phyloP scores from a whole-genome alignment of 2,113 vertebrate genomes.

The Ibidorhyncha struthersii region DNA sequence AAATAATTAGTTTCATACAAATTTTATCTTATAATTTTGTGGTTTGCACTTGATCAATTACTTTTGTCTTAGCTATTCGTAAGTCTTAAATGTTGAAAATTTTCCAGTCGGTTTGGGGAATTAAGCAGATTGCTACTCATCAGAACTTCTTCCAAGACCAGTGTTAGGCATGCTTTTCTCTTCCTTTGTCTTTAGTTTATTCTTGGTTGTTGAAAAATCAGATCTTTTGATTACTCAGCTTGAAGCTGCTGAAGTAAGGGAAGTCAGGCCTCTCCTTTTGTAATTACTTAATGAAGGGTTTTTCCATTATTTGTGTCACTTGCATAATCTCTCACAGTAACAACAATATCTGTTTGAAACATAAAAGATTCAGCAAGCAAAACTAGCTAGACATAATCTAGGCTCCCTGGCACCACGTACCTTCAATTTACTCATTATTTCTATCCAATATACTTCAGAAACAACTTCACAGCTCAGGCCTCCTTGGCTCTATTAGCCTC shows the following conservation, averaged over 20 bases:
- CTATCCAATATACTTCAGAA: slow-evolving; percentile 11
- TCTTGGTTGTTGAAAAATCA: not conserved
- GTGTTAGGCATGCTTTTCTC: not conserved
- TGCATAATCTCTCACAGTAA: slow-evolving; percentile 6
- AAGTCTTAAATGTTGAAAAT: not conserved
- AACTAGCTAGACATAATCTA: slow-evolving; percentile 26
- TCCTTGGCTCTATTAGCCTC: slow-evolving; percentile 23
- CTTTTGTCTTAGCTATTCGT: not conserved
- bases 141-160: not conserved
- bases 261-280: not conserved
- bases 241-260: not conserved
- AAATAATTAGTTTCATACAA: not conserved
- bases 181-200: not conserved
- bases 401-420: not conserved
- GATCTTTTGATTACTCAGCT: not conserved
- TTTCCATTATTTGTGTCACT: slow-evolving; percentile 21
- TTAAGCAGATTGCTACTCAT: not conserved
- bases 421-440: slow-evolving; percentile 52
- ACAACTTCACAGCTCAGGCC: slow-evolving; percentile 35
- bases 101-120: not conserved
- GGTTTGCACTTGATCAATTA: not conserved
- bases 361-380: slow-evolving; percentile 5
- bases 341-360: not conserved
- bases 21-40: not conserved
- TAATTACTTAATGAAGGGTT: not conserved